Evolutionary conservation across 1,140 invertebrate genomes (phyloP).

Genomic region (Acyrthosiphon pisum): DNA sequence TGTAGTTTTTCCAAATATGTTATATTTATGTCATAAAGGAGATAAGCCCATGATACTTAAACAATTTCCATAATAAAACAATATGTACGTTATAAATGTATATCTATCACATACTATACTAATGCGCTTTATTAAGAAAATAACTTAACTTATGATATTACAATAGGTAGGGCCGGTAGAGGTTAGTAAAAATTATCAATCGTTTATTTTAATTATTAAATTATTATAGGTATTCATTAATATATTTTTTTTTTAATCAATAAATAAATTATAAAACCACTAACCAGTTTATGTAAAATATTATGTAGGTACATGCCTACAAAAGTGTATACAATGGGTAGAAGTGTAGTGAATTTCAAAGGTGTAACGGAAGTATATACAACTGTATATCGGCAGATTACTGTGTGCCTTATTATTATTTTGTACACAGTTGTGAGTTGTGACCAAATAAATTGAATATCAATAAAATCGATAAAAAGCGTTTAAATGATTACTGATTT

Average conservation of each 20-base stretch:
- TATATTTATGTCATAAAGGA: not conserved
- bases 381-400: not conserved
- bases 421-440: not conserved
- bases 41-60: not conserved
- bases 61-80: not conserved
- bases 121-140: not conserved
- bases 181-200: not conserved
- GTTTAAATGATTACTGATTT: not conserved
- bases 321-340: not conserved
- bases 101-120: not conserved
- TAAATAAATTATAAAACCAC: not conserved
- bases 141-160: not conserved
- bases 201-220: not conserved
- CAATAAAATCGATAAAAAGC: not conserved
- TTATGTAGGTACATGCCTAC: not conserved
- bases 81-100: not conserved
- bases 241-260: not conserved
- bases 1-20: not conserved
- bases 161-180: not conserved
- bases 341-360: not conserved
- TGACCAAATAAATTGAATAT: not conserved
- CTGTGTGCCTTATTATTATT: not conserved
- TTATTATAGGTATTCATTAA: not conserved
- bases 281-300: not conserved
- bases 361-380: not conserved